Evolutionary conservation across 2,113 vertebrate species (phyloP), one percentile per base, ranked within the genome.

Genomic region (Hyperoodon ampullatus): DNA sequence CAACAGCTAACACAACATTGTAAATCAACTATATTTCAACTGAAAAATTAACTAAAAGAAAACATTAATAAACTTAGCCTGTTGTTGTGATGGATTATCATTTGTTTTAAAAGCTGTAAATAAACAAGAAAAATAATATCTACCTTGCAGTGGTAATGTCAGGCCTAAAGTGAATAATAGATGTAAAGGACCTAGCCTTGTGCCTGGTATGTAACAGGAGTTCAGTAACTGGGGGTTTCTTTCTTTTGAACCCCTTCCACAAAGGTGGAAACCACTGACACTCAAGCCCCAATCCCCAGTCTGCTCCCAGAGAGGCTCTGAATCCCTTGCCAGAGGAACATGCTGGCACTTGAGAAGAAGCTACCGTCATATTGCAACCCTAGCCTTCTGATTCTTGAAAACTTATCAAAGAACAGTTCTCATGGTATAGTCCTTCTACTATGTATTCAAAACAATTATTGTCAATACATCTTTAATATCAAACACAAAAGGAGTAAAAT

Each of bases 401-500:
- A 35, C 3, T 84, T 39, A 81, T 81, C n/a, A 63, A 93, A 88
- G 30, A 92, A 50, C 30, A 47, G 60, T 9, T 13, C 10, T 88
- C 12, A 75, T 61, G 4, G 33, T 65, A 1, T 39, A 82, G 47
- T 78, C 4, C 47, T 39, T 95, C 4, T 53, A 87, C 23, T 18
- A 1, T 83, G 26, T 44, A n/a, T 68, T 68, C 24, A 61, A 74
- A 91, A 90, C 16, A 84, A 78, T 74, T 60, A 58, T 28, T 14
- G 7, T 42, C 26, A 94, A 97, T 97, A 95, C 21, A 39, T 81
- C 60, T 96, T 95, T 97, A 98, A 78, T 89, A 94, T 92, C 70
- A 96, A 97, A 87, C 0, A 0, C 83, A 75, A 93, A 97, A 97
- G 97, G 96, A 91, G 89, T 82, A 98, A 96, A 98, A 97, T 98